Percentiles rank a stretch among this genome's conserved stretches.
Evolutionary conservation across 2,797 vertebrate species (phyloP).

Genomic region (Chromobotia macracanthus): DNA sequence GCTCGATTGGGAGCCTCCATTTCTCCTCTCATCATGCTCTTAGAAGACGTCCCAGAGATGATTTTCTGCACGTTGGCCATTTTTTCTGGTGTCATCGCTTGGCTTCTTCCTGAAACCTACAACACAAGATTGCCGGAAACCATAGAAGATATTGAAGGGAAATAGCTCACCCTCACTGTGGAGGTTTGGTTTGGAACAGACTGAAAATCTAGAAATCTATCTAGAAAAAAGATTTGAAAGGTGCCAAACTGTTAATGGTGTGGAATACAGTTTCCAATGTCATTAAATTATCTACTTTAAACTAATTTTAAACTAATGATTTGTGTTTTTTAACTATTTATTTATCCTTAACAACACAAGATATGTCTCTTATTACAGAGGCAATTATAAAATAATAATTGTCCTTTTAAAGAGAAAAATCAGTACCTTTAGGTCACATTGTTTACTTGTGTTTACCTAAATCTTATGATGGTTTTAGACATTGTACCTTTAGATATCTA

Average conservation of each 20-base stretch:
- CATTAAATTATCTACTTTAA: not conserved
- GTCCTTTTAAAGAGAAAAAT: too few relatives aligned
- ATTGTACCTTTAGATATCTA: not conserved
- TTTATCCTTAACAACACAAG: slow-evolving; percentile 42
- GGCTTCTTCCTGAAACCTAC: slow-evolving; percentile 83
- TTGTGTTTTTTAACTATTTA: not conserved
- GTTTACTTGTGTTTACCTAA: not conserved
- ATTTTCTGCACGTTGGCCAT: slow-evolving; percentile 72
- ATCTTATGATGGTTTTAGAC: not conserved
- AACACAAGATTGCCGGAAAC: slow-evolving; percentile 79
- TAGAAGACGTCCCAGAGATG: slow-evolving; percentile 82
- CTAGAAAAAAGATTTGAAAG: not conserved
- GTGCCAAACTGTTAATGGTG: not conserved
- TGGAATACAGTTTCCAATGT: not conserved
- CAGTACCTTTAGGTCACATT: not conserved
- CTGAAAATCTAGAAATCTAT: not conserved
- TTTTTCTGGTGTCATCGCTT: slow-evolving; percentile 70
- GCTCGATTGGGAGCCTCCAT: slow-evolving; percentile 80
- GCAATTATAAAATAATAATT: too few relatives aligned
- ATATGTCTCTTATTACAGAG: slow-evolving; percentile 16
- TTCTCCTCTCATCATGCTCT: slow-evolving; percentile 81
- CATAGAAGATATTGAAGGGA: slow-evolving; percentile 83
- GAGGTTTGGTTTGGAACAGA: not conserved
- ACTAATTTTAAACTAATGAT: not conserved
- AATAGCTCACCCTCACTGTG: not conserved